Base-by-base conservation (phyloP, 2,797 vertebrate species). In the Emys orbicularis region DNA sequence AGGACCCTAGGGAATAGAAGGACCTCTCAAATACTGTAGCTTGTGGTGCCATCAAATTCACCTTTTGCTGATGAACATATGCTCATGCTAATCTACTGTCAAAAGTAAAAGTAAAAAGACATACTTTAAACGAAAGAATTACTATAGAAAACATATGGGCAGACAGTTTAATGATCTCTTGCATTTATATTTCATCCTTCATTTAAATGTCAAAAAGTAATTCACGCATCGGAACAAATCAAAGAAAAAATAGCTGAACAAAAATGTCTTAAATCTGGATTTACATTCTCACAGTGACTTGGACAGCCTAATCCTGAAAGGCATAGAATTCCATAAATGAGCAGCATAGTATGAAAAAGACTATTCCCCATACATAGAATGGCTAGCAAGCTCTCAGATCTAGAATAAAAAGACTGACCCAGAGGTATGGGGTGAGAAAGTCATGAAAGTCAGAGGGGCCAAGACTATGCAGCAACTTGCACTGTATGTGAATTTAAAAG, bases 131-230 rank as follows among this genome's bases (percentile, higher is more conserved):
- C 21, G n/a, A 80, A 72, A 77, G 25, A 91, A 59, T 53, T 92
- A 84, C 53, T 93, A 53, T 77, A 90, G 41, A 37, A 65, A 59
- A 50, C 25, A 79, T 82, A 47, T 37, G 88, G 52, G 86, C 74
- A 91, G 50, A 44, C 74, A 84, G 57, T 59, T 50, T 94, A 87
- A 92, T 90, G 77, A 88, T 96, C 86, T 49, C 52, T 54, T 90
- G 59, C 47, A 57, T 96, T 84, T 91, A 93, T 92, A 93, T 84
- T 90, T n/a, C 61, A 49, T n/a, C 85, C 77, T 89, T 89, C 91
- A 80, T 88, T 25, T 88, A 84, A 88, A 84, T 84, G 86, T 92
- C 86, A 88, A 68, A 56, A 84, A 18, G 0, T 49, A n/a, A 19
- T 95, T 93, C 54, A 90, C 29, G 1, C 81, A 82, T 47, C 76